Percentiles rank a stretch among this genome's conserved stretches.
Conservation (phyloP, 2,888 invertebrate species). For the Tortrix viridana region DNA sequence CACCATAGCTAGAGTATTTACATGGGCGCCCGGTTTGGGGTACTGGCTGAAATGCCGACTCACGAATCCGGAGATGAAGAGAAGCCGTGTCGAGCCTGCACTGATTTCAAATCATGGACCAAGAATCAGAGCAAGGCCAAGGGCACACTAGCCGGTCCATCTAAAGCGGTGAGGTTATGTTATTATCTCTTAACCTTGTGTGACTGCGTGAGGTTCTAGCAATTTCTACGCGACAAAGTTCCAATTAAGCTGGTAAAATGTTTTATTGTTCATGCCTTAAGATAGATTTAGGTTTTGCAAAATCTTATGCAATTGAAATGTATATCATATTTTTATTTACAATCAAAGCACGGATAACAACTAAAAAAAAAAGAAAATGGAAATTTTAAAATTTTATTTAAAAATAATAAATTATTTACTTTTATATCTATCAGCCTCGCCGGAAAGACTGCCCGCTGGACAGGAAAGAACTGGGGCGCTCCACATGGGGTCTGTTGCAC, state of each 20-base stretch:
- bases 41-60: conserved; percentile 59
- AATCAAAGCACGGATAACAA: no score
- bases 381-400: no score
- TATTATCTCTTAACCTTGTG: conserved; percentile 32
- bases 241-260: no score
- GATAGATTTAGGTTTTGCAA: no score
- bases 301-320: no score
- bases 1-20: conserved; percentile 52
- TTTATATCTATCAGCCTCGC: conserved; percentile 50
- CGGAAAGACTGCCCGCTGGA: conserved; percentile 89
- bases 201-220: conserved; percentile 16
- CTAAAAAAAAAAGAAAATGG: no score
- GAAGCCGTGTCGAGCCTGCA: conserved; percentile 87
- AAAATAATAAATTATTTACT: conserved; percentile 24
- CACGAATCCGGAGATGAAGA: conserved; percentile 72
- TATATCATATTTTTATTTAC: no score
- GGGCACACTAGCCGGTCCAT: conserved; percentile 45
- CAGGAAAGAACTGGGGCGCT: conserved; percentile 89
- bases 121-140: conserved; percentile 81
- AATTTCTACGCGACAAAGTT: conserved; percentile 9
- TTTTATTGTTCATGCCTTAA: no score
- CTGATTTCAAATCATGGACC: conserved; percentile 89
- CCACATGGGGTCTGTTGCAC: conserved; percentile 97
- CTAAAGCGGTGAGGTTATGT: conserved; percentile 63
- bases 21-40: conserved; percentile 44